Evolutionary conservation across 37 sponge, comb jelly and placozoan genomes (phyloP), one percentile per base, ranked within the genome.

Genomic region (Aplysina aerophoba): DNA sequence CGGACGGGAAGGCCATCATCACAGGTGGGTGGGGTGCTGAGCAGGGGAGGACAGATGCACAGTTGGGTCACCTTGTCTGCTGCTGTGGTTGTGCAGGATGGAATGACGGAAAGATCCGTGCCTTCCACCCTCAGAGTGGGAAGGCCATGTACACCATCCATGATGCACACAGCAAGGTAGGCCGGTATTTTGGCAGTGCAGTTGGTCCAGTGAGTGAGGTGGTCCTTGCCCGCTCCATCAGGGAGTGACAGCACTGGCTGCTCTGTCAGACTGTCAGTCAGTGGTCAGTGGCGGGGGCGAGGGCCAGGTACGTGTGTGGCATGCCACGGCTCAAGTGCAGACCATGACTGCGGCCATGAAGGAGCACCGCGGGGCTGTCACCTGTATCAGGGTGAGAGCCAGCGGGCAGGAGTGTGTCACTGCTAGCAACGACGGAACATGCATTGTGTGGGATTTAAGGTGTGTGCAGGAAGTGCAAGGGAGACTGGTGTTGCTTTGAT

Each of bases 261-360:
- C 92, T 55, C 91, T 93, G 17, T 91, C 88, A 22, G 85, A 93
- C 54, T 87, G 86, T 79, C 53, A 59, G 0, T 75, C 89, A 22
- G 63, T 99, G 55, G 84, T 99, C 66, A 97, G 97, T 89, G 99
- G 99, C 22, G 99, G 99, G 41, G 99, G 97, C 21, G 99, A 99
- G 81, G 99, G 99, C 0, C 97, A 99, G 91, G 99, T 99, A 56
- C 65, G 99, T 14, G 88, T 99, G 44, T 99, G 99, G 99, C 91
- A 96, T 38, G 80, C 97, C 31, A 84, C 87, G 33, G 31, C 77
- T 0, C 78, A 65, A 16, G 80, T 66, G 4, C 93, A 93, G 71
- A 59, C 50, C 0, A 88, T 99, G 97, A 93, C 69, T 87, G 91
- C 85, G 54, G 97, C 99, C 27, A 85, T 99, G 81, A 99, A 99